Evolutionary conservation across 2,113 vertebrate genomes (phyloP), one percentile per base, ranked within the genome.

Genomic region (Benthochromis sp.): DNA sequence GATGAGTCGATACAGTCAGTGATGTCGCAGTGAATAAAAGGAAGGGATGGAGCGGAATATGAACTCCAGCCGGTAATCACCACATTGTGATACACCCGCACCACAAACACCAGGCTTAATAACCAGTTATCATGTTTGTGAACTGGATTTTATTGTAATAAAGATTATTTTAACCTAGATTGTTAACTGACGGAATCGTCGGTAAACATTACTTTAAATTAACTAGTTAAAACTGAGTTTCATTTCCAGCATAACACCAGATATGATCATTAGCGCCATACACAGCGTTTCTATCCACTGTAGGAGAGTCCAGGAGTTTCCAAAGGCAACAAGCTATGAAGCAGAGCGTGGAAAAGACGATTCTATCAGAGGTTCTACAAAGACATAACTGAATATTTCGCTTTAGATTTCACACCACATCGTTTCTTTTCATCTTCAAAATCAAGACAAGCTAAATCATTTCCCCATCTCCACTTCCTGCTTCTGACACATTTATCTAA

Each of bases 1-100:
- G 88, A 93, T 93, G 92, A 94, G 88, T 95, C 87, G 80, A 92
- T 90, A 80, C 43, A 92, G 88, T 85, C 86, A 52, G 73, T 91
- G 85, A 92, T 85, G 90, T 43, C 76, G 84, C 88, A 52, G 89
- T 57, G 85, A 84, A 47, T 86, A 61, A 89, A 83, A 76, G 81
- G 79, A 81, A 85, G 55, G 86, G 85, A 89, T 1, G 45, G 34
- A 90, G 55, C 24, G 29, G 83, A 85, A 69, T 29, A 86, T 47
- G 29, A 90, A 85, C 84, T 88, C 52, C 47, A 29, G 61, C 9
- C 24, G 5, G 50, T 86, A 84, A 91, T 63, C 81, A 38, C 53
- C 69, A 47, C 85, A 54, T 31, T 31, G 7, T 13, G 43, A 66
- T 4, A 19, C 80, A 24, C 1, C 54, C 2, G 13, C 12, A 3